Evolutionary conservation across 2,888 invertebrate genomes (phyloP).

Genomic region (Empis stercorea): DNA sequence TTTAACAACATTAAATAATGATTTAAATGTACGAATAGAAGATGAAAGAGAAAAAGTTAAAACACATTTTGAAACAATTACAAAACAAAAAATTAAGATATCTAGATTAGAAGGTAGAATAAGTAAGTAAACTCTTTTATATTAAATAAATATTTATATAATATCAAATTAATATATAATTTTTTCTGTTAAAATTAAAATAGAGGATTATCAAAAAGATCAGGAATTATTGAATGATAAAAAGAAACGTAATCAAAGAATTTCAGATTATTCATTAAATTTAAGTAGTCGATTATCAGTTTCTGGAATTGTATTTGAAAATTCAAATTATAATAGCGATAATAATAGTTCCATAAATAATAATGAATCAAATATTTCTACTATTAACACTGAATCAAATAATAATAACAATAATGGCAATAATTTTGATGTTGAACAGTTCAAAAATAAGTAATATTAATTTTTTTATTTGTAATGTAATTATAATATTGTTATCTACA

Average conservation of each 20-base stretch:
- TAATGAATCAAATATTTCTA: background rate
- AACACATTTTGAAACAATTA: conserved; percentile 19
- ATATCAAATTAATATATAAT: background rate
- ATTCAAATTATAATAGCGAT: conserved; percentile 12
- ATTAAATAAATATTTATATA: background rate
- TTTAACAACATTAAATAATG: conserved; percentile 21
- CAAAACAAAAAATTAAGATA: conserved; percentile 27
- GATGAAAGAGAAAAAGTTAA: conserved; percentile 22
- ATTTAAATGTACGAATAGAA: conserved; percentile 21
- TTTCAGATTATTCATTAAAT: conserved; percentile 26
- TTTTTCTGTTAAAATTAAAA: background rate
- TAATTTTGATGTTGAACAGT: no score
- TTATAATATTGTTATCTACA: background rate
- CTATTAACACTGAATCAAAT: no score
- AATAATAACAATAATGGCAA: no score
- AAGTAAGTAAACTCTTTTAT: conserved; percentile 16
- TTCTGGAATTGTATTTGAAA: conserved; percentile 28
- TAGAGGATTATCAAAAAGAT: conserved; percentile 26
- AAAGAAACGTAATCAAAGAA: conserved; percentile 29
- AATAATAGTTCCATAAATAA: background rate
- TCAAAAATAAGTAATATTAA: no score
- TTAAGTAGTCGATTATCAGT: conserved; percentile 17
- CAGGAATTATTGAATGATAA: conserved; percentile 24
- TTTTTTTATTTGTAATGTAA: background rate
- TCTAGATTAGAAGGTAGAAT: conserved; percentile 27